Conservation (phyloP, 2,797 vertebrate genomes). For the Rhadinocentrus ornatus region DNA sequence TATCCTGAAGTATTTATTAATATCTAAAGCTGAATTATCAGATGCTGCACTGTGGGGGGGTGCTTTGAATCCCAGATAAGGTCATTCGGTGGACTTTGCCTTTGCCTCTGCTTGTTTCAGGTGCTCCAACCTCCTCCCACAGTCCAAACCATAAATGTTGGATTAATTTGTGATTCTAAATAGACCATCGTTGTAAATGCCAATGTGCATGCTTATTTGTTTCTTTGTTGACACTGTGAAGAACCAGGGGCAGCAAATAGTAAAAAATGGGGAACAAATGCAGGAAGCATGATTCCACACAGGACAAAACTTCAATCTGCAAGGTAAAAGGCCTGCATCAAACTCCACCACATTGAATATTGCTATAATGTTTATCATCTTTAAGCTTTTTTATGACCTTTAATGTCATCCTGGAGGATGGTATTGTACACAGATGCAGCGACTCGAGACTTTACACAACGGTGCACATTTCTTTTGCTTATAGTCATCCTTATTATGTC, state of each 20-base stretch:
- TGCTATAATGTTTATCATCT: not conserved
- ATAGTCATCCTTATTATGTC: not conserved
- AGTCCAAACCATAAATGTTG: not conserved
- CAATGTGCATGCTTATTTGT: not conserved
- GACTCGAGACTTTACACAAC: no score
- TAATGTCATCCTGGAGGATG: not conserved
- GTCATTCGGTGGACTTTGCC: not conserved
- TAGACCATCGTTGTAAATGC: not conserved
- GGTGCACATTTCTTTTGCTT: not conserved
- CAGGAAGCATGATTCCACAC: not conserved
- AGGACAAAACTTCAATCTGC: not conserved
- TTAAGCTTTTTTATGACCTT: not conserved
- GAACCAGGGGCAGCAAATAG: not conserved
- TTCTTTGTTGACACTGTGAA: not conserved
- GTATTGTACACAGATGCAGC: no score
- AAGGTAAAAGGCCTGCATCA: not conserved
- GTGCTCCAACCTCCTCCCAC: not conserved
- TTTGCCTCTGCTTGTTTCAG: not conserved
- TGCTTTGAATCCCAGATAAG: not conserved
- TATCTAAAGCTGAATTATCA: not conserved
- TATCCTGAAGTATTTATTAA: not conserved
- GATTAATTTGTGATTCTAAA: not conserved
- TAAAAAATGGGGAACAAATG: not conserved
- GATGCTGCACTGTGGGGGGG: not conserved
- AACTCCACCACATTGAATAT: not conserved